Percentiles rank a stretch among this genome's conserved stretches.
These are phyloP conservation scores for Corydoras maculifer DNA, from an alignment of 2,113 vertebrate species.

Conservation along the genomic window DNA sequence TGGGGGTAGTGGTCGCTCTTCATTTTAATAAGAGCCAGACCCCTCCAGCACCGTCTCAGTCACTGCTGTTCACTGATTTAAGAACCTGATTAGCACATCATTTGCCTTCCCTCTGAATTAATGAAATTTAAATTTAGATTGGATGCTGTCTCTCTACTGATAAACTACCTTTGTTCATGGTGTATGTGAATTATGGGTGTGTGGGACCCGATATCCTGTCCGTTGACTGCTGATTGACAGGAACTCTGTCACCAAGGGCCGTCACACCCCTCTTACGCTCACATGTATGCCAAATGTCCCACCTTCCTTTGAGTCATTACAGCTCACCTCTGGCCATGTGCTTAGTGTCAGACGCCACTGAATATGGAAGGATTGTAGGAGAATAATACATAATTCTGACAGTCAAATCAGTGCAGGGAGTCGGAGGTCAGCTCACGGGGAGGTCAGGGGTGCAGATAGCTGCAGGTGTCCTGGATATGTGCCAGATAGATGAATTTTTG, in stretches of 20 bases:
- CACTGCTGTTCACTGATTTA: conserved; percentile 32
- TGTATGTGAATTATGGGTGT: conserved; percentile 6
- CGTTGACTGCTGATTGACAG: conserved; percentile 22
- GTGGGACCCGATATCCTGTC: conserved; percentile 13
- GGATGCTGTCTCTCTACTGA: conserved; percentile 32
- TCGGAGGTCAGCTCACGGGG: background rate
- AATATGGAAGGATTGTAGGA: background rate
- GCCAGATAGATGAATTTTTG: background rate
- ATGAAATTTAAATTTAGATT: conserved; percentile 41
- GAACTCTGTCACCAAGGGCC: conserved; percentile 26
- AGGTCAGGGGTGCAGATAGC: background rate
- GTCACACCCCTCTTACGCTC: conserved; percentile 16
- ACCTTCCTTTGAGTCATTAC: background rate
- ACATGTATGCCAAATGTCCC: background rate
- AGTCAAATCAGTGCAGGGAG: background rate
- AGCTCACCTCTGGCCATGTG: conserved; percentile 3
- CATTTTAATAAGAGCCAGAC: conserved; percentile 31
- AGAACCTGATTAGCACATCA: conserved; percentile 37
- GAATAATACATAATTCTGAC: background rate
- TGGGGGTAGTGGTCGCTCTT: conserved; percentile 1
- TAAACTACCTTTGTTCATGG: conserved; percentile 34
- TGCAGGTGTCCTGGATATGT: background rate
- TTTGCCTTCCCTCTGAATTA: conserved; percentile 35
- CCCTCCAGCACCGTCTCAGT: conserved; percentile 30
- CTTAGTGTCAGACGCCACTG: background rate